A percentile compares a stretch with the other conserved stretches of the same genome.
phyloP scores from a whole-genome alignment of 2,888 invertebrate genomes.

The Drosophila fulvimacula region DNA sequence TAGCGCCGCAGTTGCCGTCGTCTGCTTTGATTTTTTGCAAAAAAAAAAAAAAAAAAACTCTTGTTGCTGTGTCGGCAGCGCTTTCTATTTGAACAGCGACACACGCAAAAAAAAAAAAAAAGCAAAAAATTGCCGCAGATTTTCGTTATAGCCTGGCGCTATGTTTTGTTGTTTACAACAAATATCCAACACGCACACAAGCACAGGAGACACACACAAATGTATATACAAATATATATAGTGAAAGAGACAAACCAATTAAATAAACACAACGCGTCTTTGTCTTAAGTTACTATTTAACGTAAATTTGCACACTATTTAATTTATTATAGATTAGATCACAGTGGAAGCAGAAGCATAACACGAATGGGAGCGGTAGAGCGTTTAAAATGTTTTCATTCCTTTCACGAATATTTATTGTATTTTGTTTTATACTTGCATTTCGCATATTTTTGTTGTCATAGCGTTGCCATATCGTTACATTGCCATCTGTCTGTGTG shows the following conservation, averaged over 20 bases:
- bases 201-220: conserved; percentile 4
- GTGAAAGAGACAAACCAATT: conserved; percentile 29
- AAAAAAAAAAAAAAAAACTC: conserved; percentile 45
- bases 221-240: neutral
- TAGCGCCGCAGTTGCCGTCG: conserved; percentile 16
- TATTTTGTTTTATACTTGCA: conserved; percentile 66
- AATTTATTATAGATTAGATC: conserved; percentile 54
- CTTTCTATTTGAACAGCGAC: conserved; percentile 52
- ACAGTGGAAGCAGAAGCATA: conserved; percentile 53
- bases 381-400: conserved; percentile 58
- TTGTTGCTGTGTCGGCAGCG: conserved; percentile 38
- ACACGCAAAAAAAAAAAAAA: neutral
- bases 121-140: neutral
- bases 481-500: too few species aligned
- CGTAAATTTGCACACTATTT: conserved; percentile 37
- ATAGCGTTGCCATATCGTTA: conserved; percentile 44
- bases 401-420: conserved; percentile 64
- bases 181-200: conserved; percentile 23
- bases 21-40: conserved; percentile 54
- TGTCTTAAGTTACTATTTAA: conserved; percentile 38
- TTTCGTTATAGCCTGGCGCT: conserved; percentile 17
- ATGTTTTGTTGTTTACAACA: conserved; percentile 48
- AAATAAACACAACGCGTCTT: conserved; percentile 55
- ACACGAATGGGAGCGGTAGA: conserved; percentile 54
- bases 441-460: conserved; percentile 64